Conservation (phyloP, 2,113 vertebrate genomes). For the Poicephalus meyeri region DNA sequence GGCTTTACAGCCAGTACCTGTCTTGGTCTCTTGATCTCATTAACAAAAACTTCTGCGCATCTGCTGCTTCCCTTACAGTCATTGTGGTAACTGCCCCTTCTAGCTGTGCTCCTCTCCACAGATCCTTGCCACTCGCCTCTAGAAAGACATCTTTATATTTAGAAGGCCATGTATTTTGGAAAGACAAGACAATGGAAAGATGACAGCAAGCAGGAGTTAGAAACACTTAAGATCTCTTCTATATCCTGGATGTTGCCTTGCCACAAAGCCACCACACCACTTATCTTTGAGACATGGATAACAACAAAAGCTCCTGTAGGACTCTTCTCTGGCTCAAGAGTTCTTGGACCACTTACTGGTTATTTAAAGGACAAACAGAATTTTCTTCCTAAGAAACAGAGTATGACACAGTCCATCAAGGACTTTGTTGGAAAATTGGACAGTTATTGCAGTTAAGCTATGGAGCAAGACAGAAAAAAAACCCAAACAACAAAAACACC, state of each 20-base stretch:
- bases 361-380: neutral
- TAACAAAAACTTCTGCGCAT: neutral
- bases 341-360: neutral
- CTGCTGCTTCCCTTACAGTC: neutral
- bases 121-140: neutral
- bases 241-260: rapidly evolving
- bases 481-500: neutral
- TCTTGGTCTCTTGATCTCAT: neutral
- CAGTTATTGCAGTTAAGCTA: neutral
- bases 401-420: neutral
- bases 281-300: neutral
- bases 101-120: neutral
- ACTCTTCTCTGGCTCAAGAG: neutral
- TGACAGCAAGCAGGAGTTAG: neutral
- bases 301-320: neutral
- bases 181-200: neutral
- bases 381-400: neutral
- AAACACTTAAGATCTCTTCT: neutral
- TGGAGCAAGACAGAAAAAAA: no score
- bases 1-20: neutral
- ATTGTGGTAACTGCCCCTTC: neutral
- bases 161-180: neutral
- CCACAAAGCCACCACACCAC: rapidly evolving
- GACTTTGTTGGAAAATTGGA: neutral
- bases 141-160: neutral